Evolutionary conservation across 2,113 vertebrate species (phyloP).

Genomic region (Uropsilus gracilis): DNA sequence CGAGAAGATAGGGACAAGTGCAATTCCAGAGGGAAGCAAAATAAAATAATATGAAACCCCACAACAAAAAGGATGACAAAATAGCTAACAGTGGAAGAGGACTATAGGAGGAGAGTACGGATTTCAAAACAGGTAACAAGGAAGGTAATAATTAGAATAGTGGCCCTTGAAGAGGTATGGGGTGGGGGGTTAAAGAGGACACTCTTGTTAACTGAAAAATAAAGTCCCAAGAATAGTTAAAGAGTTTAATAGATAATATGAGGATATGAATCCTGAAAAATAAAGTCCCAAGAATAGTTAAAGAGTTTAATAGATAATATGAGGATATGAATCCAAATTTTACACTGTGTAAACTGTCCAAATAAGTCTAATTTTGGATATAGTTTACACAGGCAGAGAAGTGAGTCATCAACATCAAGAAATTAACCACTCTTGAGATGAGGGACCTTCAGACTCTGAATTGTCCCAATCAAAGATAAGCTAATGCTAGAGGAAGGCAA

Average conservation of each 20-base stretch:
- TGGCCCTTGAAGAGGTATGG: neutral
- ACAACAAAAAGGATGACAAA: neutral
- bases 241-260: neutral
- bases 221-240: neutral
- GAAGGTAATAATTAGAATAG: neutral
- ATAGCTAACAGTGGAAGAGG: neutral
- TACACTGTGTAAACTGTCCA: no score
- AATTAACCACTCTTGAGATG: no score
- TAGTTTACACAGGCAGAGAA: no score
- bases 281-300: neutral
- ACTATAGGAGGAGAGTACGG: neutral
- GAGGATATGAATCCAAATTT: no score
- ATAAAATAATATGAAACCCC: slow-evolving; percentile 28
- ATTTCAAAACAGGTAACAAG: neutral
- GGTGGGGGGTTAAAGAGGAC: neutral
- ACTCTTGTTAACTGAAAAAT: neutral
- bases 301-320: neutral
- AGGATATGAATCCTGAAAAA: no score
- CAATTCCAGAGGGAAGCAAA: neutral
- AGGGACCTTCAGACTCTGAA: no score
- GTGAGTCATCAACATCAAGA: no score
- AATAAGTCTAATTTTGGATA: no score
- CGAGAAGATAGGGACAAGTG: slow-evolving; percentile 19
- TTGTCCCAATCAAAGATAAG: no score
- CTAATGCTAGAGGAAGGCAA: no score